Percentiles rank a stretch among this genome's conserved stretches.
These are phyloP conservation scores for Platichthys flesus DNA, from an alignment of 2,113 vertebrate species.

Conservation along the genomic window DNA sequence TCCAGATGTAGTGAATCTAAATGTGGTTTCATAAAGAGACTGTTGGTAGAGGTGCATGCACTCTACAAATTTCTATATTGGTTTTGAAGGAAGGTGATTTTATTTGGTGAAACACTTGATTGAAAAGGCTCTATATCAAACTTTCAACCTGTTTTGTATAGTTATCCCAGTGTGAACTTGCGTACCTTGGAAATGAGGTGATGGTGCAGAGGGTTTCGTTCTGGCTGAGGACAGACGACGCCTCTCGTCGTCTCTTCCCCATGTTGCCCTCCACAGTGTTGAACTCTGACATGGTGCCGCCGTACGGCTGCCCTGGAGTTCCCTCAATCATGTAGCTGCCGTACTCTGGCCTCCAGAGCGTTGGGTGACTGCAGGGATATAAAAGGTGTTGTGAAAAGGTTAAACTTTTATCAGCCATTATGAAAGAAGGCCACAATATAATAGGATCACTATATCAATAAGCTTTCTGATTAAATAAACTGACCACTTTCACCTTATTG, in stretches of 20 bases:
- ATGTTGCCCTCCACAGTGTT: slow-evolving; percentile 99
- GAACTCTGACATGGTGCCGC: slow-evolving; percentile 98
- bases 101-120: not conserved
- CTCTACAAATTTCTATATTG: too few species aligned
- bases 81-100: not conserved
- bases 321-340: slow-evolving; percentile 99
- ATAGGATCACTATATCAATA: not conserved
- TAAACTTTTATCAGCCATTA: not conserved
- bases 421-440: not conserved
- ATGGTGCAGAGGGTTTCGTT: slow-evolving; percentile 91
- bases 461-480: slow-evolving; percentile 41
- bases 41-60: too few species aligned
- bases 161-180: not conserved
- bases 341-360: slow-evolving; percentile 98
- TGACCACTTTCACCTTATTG: slow-evolving; percentile 3
- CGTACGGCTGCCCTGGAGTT: slow-evolving; percentile 95
- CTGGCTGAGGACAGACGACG: slow-evolving; percentile 86
- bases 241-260: slow-evolving; percentile 92
- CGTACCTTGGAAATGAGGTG: slow-evolving; percentile 95
- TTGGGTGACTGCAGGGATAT: slow-evolving; percentile 88
- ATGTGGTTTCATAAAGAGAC: too few species aligned
- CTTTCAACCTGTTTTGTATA: not conserved
- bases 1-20: too few species aligned
- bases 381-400: slow-evolving; percentile 11
- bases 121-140: not conserved